Evolutionary conservation across 2,888 invertebrate genomes (phyloP), one percentile per base, ranked within the genome.

Genomic region (Coremacera marginata): DNA sequence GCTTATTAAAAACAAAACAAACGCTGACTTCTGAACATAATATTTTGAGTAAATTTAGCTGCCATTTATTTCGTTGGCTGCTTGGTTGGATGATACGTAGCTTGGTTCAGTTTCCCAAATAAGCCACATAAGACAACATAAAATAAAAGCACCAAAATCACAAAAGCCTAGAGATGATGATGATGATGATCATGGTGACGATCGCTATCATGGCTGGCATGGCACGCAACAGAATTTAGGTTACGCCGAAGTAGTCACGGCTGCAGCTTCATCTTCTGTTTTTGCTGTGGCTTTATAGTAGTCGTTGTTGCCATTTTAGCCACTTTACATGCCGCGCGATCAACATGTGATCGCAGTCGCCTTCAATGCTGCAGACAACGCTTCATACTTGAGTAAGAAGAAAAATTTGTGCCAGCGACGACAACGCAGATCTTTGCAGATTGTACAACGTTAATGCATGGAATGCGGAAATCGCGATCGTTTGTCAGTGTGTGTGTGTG

Each of bases 191-290:
- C 14, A 52, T 52, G 70, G 34, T 60, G 71, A 71, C 60, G 60
- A 57, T 60, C 37, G 25, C 57, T 60, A 71, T 27, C 51, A 68
- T 22, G 49, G 57, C 22, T 22, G 27, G 22, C 19, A 25, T 62
- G 9, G 44, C 62, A 62, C 62, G 62, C 62, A 49, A 63, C 51
- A 62, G 72, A 73, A 73, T 73, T 73, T 73, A 62, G 72, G 72
- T 73, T 73, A 62, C 62, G 49, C 34, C 57, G 37, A 22, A 37
- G 63, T 25, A 44, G 4, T 52, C 14, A 22, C 19, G 25, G 16
- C 19, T 71, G 27, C 37, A 22, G 31, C 19, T 34, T 68, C 51
- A 51, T 51, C 51, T 25, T 68, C 67, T 68, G 27, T 51, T 22
- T n/a, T 11, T 27, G 16, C 19, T 71, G 27, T 19, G 14, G n/a